Evolutionary conservation across 2,888 invertebrate species (phyloP), one percentile per base, ranked within the genome.

Genomic region (Odontothrips loti): DNA sequence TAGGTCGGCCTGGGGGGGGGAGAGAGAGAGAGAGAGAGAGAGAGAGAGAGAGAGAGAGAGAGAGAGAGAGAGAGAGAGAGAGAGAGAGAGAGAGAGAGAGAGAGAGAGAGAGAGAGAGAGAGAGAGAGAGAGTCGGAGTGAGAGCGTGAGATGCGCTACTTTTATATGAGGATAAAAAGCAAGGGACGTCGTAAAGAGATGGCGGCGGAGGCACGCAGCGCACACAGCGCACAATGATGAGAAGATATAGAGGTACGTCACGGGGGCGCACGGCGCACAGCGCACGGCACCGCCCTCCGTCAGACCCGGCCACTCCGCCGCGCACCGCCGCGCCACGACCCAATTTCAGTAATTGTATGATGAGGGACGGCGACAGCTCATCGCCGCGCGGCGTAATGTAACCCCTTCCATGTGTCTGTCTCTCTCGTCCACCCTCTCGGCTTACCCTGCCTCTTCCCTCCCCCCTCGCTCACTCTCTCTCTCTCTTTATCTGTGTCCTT

Each of bases 151-250:
- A 17, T n/a, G 63, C 63, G n/a, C 63, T n/a, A 63, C 63, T 63
- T 63, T 63, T 63, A 63, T 63, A 63, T 63, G 63, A 63, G 63
- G n/a, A 63, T 63, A 63, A 63, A 63, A 63, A 63, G 63, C 63
- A 63, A 63, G 63, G n/a, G 63, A 15, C 63, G 63, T n/a, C 63
- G 63, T n/a, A 51, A 51, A 51, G 51, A 51, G 51, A 63, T n/a
- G 63, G 63, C 63, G 63, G n/a, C n/a, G n/a, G 63, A 17, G 63
- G 17, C 15, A n/a, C 63, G 63, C 17, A 20, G 58, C 58, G 58
- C 58, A 4, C 58, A 9, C n/a, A n/a, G 63, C 63, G 63, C 63
- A 63, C 63, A 63, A 17, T 63, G n/a, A n/a, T n/a, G 63, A n/a
- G n/a, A 63, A 63, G 17, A 63, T 63, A n/a, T 63, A 63, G 63